phyloP scores from a whole-genome alignment of 2,888 invertebrate genomes.

The Zaprionus lineosus region DNA sequence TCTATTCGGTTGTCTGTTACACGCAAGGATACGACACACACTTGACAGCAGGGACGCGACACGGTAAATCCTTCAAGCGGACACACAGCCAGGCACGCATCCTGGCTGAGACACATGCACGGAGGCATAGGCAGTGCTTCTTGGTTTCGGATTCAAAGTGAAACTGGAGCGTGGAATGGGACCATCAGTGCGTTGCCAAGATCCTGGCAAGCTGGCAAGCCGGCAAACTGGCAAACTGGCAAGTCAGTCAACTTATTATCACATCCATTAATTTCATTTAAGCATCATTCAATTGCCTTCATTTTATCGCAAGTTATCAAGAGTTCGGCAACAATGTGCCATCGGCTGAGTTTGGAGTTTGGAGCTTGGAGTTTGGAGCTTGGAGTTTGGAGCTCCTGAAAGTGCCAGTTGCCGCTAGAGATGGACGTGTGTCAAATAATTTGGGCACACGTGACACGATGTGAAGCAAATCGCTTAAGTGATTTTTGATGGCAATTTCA shows the following conservation, averaged over 20 bases:
- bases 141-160: too few relatives aligned
- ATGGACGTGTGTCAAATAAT: background rate
- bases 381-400: constrained; percentile 11
- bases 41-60: background rate
- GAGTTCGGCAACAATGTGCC: constrained; percentile 54
- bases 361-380: too few relatives aligned
- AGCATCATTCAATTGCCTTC: constrained; percentile 79
- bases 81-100: background rate
- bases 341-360: constrained; percentile 2
- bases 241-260: constrained; percentile 78
- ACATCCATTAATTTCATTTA: constrained; percentile 80
- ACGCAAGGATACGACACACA: background rate
- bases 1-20: too few relatives aligned
- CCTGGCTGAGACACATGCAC: background rate
- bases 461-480: too few relatives aligned
- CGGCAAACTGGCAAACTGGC: constrained; percentile 13
- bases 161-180: too few relatives aligned
- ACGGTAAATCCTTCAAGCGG: constrained; percentile 13
- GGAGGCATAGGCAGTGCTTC: too few relatives aligned
- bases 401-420: constrained; percentile 6
- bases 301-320: constrained; percentile 73
- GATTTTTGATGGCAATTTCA: too few relatives aligned
- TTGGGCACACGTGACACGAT: too few relatives aligned
- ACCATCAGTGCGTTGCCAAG: too few relatives aligned
- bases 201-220: constrained; percentile 2